Conservation (phyloP, 2,113 vertebrate genomes). For the Grantiella picta region DNA sequence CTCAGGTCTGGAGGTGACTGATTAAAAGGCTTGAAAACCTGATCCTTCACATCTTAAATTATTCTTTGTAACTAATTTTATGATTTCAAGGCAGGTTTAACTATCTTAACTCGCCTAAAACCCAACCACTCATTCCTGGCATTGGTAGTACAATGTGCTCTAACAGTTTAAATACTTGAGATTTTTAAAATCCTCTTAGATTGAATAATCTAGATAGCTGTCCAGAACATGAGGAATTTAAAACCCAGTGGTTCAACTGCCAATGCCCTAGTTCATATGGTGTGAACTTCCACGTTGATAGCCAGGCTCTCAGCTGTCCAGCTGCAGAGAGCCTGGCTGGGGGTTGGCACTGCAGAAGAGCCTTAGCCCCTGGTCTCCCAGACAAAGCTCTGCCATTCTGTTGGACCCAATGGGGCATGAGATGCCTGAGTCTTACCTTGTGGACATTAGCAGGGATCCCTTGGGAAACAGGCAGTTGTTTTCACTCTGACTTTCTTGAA, state of each 20-base stretch:
- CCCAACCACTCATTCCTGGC: neutral
- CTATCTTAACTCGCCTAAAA: neutral
- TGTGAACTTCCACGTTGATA: neutral
- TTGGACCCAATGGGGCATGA: accelerated
- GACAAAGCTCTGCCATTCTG: neutral
- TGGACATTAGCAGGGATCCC: neutral
- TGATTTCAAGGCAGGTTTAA: neutral
- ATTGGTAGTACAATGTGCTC: neutral
- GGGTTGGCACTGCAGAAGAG: accelerated
- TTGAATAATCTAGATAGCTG: neutral
- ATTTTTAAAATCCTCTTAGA: slow-evolving; percentile 38
- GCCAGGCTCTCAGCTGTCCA: accelerated
- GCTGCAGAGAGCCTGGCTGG: neutral
- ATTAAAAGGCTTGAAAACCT: neutral
- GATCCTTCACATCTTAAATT: neutral
- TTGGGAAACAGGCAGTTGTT: neutral
- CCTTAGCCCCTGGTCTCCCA: neutral
- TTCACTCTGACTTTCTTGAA: neutral
- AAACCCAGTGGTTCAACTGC: neutral
- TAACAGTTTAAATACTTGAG: slow-evolving; percentile 7
- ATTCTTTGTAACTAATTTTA: neutral
- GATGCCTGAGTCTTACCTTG: neutral
- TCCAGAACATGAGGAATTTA: slow-evolving; percentile 41
- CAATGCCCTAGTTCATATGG: neutral
- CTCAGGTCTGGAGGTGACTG: neutral